Evolutionary conservation across 1,140 invertebrate species (phyloP).

Genomic region (Drosophila nannoptera): DNA sequence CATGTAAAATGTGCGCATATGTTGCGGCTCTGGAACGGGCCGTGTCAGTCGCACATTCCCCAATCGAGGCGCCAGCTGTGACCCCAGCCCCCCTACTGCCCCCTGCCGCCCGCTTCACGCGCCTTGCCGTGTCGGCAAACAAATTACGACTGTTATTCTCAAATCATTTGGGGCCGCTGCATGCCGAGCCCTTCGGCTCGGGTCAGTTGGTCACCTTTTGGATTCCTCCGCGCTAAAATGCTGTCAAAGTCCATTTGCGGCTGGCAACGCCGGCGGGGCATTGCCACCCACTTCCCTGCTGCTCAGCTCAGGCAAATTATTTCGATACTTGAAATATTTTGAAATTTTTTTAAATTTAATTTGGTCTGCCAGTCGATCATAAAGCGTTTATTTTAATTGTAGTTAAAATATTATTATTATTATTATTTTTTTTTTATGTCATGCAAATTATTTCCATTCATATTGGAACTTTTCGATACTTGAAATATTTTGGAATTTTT

Average conservation of each 20-base stretch:
- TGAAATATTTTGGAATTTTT: no score
- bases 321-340: no score
- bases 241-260: conserved; percentile 7
- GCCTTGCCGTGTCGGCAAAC: conserved; percentile 60
- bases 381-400: no score
- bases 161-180: conserved; percentile 71
- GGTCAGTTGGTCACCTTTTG: conserved; percentile 45
- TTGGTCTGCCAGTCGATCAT: no score
- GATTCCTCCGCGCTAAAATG: conserved; percentile 13
- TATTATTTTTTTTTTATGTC: no score
- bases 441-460: no score
- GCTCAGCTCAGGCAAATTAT: no score
- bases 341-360: no score
- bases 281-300: background rate
- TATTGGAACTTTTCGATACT: no score
- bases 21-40: conserved; percentile 43
- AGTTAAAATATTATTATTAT: no score
- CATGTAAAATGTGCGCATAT: conserved; percentile 72
- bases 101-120: background rate
- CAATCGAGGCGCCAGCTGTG: conserved; percentile 28
- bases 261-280: background rate
- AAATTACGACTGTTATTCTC: conserved; percentile 75
- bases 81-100: background rate
- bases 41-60: conserved; percentile 9
- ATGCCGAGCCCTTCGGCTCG: conserved; percentile 27